Percentiles rank a stretch among this genome's conserved stretches.
Evolutionary conservation across 2,888 invertebrate genomes (phyloP).

Genomic region (Andrena dorsata): DNA sequence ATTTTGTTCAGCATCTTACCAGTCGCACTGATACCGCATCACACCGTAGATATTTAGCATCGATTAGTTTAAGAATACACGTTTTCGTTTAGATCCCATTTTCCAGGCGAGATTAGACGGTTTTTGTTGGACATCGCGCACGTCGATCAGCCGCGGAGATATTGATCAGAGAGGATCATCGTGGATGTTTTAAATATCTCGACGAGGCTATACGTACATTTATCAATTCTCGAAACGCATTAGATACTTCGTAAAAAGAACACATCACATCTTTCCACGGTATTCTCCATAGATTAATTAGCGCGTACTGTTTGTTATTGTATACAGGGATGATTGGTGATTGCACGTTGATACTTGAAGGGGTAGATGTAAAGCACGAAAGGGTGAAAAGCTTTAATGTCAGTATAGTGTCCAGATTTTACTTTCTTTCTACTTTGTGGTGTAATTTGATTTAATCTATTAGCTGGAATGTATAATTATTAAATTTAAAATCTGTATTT

Average conservation of each 20-base stretch:
- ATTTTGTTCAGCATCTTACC: constrained; percentile 27
- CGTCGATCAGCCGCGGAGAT: constrained; percentile 1
- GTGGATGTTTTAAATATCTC: background rate
- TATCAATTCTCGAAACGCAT: constrained; percentile 1
- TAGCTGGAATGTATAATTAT: too few species aligned
- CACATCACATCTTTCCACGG: constrained; percentile 10
- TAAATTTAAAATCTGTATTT: too few species aligned
- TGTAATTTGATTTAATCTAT: too few species aligned
- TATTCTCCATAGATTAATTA: constrained; percentile 5
- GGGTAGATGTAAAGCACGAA: background rate
- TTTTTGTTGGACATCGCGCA: background rate
- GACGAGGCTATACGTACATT: background rate
- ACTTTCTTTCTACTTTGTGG: too few species aligned
- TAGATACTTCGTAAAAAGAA: background rate
- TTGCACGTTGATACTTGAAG: background rate
- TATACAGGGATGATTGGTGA: constrained; percentile 1
- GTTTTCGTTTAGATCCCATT: constrained; percentile 14
- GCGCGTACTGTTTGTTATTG: constrained; percentile 21
- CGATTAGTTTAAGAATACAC: constrained; percentile 20
- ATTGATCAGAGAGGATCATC: background rate
- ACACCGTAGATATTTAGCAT: constrained; percentile 13
- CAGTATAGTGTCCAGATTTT: too few species aligned
- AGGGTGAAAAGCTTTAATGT: background rate
- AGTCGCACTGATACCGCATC: constrained; percentile 18
- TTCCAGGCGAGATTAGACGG: background rate